Evolutionary conservation across 1,140 invertebrate species (phyloP), one percentile per base, ranked within the genome.

Genomic region (Luehdorfia chinensis): DNA sequence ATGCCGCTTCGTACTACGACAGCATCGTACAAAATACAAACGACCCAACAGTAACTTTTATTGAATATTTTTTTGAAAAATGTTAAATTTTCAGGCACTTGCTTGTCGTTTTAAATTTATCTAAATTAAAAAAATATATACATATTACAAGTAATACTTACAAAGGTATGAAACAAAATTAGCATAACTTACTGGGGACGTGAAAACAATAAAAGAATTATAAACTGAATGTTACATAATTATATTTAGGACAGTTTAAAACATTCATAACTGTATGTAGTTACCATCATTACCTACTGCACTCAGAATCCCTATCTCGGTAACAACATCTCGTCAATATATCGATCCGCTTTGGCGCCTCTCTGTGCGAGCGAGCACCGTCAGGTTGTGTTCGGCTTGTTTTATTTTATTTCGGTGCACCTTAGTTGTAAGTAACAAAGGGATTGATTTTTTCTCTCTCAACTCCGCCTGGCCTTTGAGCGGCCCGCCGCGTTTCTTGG

Each of bases 341-440:
- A 65, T 65, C 69, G 64, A 70, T 72, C 50, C 31, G 39, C 47
- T 47, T 61, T 61, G 57, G 65, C 66, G 67, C 69, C 63, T 67
- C 64, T 53, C 53, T 64, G 60, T 47, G 60, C 47, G 47, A 63
- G 57, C 61, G 60, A 55, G 36, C 53, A 60, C 55, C 62, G 66
- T 64, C 73, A 66, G 66, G 61, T 64, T 61, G 59, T 66, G 63
- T 66, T 65, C 39, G 50, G 55, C 32, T 74, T 53, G 59, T 77
- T 80, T 76, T 72, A 74, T 76, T 73, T 75, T 66, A 58, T 74
- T 76, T 77, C 57, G 53, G 74, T 77, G 78, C 78, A 77, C 72
- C 74, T 79, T 68, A 79, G 74, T 76, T 83, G 72, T 75, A 76
- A 76, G 69, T 76, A 77, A 83, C 78, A 83, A 83, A 79, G 78